A percentile compares a stretch with the other conserved stretches of the same genome.
Conservation (phyloP, 2,888 invertebrate species). For the Elgonia sp. region DNA sequence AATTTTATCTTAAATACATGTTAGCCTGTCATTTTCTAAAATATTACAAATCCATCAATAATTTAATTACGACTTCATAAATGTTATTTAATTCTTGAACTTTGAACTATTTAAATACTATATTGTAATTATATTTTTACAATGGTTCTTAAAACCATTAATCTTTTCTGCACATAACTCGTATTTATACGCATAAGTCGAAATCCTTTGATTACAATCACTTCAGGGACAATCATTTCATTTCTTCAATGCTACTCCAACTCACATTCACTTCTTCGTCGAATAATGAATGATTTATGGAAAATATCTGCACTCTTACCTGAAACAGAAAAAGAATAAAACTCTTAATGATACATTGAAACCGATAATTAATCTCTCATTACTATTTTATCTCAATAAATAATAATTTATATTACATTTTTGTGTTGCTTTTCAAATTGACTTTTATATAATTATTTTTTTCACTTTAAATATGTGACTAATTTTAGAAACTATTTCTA, state of each 20-base stretch:
- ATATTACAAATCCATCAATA: too few species aligned
- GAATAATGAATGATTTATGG: conserved; percentile 36
- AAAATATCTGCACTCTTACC: conserved; percentile 31
- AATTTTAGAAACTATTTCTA: too few species aligned
- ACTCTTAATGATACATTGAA: conserved; percentile 13
- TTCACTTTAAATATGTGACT: not conserved
- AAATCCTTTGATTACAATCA: conserved; percentile 46
- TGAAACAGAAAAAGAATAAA: conserved; percentile 42
- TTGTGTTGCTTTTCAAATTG: not conserved
- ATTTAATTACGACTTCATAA: too few species aligned
- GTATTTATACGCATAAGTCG: conserved; percentile 18
- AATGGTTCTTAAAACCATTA: not conserved
- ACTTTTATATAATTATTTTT: not conserved
- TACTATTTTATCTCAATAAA: not conserved
- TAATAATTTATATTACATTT: not conserved
- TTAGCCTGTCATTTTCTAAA: too few species aligned
- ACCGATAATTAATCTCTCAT: not conserved
- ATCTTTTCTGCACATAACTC: not conserved
- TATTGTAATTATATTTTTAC: not conserved
- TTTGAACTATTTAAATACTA: too few species aligned
- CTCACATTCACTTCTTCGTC: conserved; percentile 39
- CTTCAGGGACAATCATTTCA: conserved; percentile 41
- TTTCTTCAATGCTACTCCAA: conserved; percentile 37
- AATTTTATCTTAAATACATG: too few species aligned
- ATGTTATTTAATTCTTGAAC: too few species aligned